Percentiles rank a stretch among this genome's conserved stretches.
Conservation (phyloP, 2,888 invertebrate species). For the Epinotia bilunana region DNA sequence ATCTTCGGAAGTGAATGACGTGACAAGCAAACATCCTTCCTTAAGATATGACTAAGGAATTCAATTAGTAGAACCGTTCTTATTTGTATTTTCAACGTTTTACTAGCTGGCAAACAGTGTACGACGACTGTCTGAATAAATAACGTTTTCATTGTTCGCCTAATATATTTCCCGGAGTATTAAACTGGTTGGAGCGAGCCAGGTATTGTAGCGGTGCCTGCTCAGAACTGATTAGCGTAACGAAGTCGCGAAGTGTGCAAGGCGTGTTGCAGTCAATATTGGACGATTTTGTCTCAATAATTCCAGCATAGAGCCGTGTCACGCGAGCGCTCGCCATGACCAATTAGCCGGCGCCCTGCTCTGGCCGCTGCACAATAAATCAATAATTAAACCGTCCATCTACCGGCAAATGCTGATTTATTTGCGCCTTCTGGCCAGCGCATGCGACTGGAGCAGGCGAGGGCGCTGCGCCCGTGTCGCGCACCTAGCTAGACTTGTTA, state of each 20-base stretch:
- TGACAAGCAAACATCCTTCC: conserved; percentile 62
- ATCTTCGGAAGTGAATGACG: conserved; percentile 62
- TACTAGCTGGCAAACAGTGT: conserved; percentile 40
- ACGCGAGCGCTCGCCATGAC: conserved; percentile 76
- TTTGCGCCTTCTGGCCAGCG: conserved; percentile 68
- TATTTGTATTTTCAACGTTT: conserved; percentile 44
- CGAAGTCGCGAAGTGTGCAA: conserved; percentile 61
- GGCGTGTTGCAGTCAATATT: conserved; percentile 71
- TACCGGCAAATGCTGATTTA: conserved; percentile 82
- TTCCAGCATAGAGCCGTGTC: conserved; percentile 70
- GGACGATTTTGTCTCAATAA: conserved; percentile 78
- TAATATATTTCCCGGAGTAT: conserved; percentile 36
- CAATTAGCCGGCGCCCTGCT: conserved; percentile 79
- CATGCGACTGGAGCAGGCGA: conserved; percentile 55
- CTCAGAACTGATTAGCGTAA: conserved; percentile 63
- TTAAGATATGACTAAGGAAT: conserved; percentile 46
- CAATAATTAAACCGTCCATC: conserved; percentile 83
- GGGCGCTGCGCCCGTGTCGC: conserved; percentile 56
- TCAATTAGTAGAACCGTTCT: conserved; percentile 45
- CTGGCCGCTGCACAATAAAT: conserved; percentile 75
- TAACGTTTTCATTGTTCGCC: conserved; percentile 40
- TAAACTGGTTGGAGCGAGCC: conserved; percentile 36
- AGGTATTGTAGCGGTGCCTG: conserved; percentile 34
- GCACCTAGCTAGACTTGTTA: conserved; percentile 58
- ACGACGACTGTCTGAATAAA: conserved; percentile 39